A percentile compares a stretch with the other conserved stretches of the same genome.
phyloP scores from a whole-genome alignment of 2,888 invertebrate genomes.

The Bruchidius siliquastri region DNA sequence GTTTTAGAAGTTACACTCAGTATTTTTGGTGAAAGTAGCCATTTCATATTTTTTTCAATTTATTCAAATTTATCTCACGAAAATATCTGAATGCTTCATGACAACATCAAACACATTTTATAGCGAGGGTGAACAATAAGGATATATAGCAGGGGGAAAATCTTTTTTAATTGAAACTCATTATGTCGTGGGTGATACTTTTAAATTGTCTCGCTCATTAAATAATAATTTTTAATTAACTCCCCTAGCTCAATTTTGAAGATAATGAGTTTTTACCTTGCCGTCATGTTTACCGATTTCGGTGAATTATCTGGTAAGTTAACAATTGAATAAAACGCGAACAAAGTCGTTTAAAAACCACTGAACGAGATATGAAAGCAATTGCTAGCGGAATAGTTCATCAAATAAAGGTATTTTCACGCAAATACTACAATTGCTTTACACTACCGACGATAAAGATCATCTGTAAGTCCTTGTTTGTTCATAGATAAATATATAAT shows the following conservation, averaged over 20 bases:
- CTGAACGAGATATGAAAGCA: not conserved
- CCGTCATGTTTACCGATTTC: not conserved
- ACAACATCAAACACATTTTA: not conserved
- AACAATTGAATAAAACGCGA: not conserved
- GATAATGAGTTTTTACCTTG: not conserved
- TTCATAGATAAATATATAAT: too few relatives aligned
- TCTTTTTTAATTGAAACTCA: not conserved
- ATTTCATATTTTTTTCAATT: too few relatives aligned
- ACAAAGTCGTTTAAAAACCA: not conserved
- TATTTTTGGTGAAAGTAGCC: too few relatives aligned
- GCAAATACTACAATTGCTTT: too few relatives aligned
- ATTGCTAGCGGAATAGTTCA: too few relatives aligned
- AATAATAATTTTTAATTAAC: not conserved
- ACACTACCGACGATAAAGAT: too few relatives aligned
- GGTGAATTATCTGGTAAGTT: not conserved
- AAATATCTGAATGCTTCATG: not conserved
- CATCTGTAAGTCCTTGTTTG: too few relatives aligned
- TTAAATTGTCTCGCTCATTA: not conserved
- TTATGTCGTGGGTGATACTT: not conserved
- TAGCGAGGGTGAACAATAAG: not conserved
- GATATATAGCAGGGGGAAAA: not conserved
- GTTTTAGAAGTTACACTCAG: too few relatives aligned
- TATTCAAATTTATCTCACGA: too few relatives aligned
- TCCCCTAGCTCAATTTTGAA: not conserved
- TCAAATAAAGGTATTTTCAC: too few relatives aligned